Conservation (phyloP, 2,113 vertebrate genomes). For the Gavia stellata region DNA sequence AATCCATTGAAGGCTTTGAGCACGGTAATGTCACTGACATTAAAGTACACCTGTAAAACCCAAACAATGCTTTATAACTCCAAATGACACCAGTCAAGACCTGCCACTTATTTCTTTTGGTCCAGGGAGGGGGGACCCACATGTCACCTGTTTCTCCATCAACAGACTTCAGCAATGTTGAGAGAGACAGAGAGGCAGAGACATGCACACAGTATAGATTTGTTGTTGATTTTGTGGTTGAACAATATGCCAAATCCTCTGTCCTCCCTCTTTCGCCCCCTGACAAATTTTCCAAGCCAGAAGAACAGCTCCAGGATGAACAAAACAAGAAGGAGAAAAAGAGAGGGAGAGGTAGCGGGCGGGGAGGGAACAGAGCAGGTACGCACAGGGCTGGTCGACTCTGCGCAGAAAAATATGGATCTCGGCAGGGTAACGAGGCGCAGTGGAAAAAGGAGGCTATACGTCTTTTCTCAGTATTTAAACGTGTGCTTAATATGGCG, state of each 20-base stretch:
- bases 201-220: background rate
- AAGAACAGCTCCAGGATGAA: background rate
- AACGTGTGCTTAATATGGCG: conserved; percentile 74
- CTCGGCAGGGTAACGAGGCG: conserved; percentile 66
- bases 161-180: background rate
- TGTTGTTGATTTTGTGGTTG: background rate
- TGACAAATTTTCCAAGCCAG: background rate
- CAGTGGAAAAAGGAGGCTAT: conserved; percentile 63
- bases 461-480: conserved; percentile 72
- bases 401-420: conserved; percentile 56
- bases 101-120: background rate
- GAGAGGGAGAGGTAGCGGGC: background rate
- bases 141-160: background rate
- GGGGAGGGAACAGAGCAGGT: background rate
- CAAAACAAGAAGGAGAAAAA: background rate
- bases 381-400: background rate
- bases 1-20: conserved; percentile 46
- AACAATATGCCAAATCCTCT: background rate
- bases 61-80: conserved; percentile 65
- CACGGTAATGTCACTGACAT: conserved; percentile 37
- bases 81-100: conserved; percentile 1
- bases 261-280: background rate
- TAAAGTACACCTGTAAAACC: conserved; percentile 55
- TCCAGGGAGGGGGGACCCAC: background rate
- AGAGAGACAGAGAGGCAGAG: background rate